These are phyloP conservation scores for Netelia melanura DNA, from an alignment of 2,888 invertebrate genomes.

Conservation along the genomic window DNA sequence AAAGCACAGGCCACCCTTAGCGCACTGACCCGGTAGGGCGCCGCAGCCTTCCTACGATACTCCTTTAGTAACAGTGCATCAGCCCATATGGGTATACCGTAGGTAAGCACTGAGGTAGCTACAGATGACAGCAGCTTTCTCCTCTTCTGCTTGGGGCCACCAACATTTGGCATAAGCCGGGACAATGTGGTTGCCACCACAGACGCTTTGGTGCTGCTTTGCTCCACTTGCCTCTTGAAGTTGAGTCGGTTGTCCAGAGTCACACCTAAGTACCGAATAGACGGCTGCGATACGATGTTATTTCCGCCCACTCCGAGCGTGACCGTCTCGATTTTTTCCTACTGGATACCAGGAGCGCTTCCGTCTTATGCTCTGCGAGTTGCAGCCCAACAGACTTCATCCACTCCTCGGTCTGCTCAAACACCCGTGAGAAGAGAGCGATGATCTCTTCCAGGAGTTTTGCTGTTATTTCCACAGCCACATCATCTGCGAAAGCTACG, in stretches of 20 bases:
- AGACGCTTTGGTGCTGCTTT: no score
- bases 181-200: no score
- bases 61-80: slow-evolving; percentile 8
- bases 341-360: slow-evolving; percentile 11
- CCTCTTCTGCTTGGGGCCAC: neutral
- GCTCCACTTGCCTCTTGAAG: neutral
- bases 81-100: slow-evolving; percentile 22
- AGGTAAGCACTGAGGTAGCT: neutral
- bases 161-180: slow-evolving; percentile 14
- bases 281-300: slow-evolving; percentile 47
- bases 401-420: slow-evolving; percentile 10
- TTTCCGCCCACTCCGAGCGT: slow-evolving; percentile 53
- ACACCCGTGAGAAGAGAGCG: neutral
- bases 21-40: neutral
- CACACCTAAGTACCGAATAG: slow-evolving; percentile 66
- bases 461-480: slow-evolving; percentile 12
- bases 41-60: no score
- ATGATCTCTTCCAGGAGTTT: slow-evolving; percentile 26
- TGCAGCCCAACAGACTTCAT: slow-evolving; percentile 43
- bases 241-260: slow-evolving; percentile 48
- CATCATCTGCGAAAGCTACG: neutral
- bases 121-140: no score
- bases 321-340: slow-evolving; percentile 55
- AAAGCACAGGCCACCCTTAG: neutral
- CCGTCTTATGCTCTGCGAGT: neutral